These are phyloP conservation scores for Psophia crepitans DNA, from an alignment of 2,113 vertebrate genomes.

Conservation along the genomic window DNA sequence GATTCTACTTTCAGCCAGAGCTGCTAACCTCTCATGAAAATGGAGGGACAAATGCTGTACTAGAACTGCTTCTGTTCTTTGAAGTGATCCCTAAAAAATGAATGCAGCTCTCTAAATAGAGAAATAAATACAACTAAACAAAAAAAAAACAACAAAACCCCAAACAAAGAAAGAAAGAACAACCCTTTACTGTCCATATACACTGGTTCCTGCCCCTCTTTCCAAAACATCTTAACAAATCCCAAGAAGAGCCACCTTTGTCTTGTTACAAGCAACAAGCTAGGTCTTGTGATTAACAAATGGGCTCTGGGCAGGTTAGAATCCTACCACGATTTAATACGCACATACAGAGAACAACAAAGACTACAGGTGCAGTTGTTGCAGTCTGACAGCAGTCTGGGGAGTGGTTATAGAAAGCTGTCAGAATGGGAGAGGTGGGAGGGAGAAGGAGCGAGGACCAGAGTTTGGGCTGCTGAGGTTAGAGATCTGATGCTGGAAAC, in stretches of 20 bases:
- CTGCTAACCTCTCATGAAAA: not conserved
- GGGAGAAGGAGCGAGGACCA: not conserved
- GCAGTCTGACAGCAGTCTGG: not conserved
- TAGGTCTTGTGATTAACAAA: not conserved
- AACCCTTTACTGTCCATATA: not conserved
- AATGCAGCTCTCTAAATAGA: not conserved
- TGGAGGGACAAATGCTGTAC: not conserved
- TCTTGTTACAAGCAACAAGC: not conserved
- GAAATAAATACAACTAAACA: not conserved
- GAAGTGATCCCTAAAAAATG: conserved; percentile 9
- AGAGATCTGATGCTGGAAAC: conserved; percentile 40
- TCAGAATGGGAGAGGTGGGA: not conserved
- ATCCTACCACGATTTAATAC: not conserved
- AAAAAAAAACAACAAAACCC: too few species aligned
- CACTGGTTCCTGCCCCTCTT: not conserved
- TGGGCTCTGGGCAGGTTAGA: not conserved
- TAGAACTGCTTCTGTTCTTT: not conserved
- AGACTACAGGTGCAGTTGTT: not conserved
- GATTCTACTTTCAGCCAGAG: not conserved
- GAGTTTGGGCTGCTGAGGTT: not conserved
- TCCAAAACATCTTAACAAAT: not conserved
- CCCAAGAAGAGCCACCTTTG: not conserved
- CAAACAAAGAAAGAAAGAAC: not conserved
- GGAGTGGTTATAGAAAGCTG: not conserved
- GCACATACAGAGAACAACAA: not conserved